Conservation (phyloP, 1,140 invertebrate species). For the Listronotus bonariensis region DNA sequence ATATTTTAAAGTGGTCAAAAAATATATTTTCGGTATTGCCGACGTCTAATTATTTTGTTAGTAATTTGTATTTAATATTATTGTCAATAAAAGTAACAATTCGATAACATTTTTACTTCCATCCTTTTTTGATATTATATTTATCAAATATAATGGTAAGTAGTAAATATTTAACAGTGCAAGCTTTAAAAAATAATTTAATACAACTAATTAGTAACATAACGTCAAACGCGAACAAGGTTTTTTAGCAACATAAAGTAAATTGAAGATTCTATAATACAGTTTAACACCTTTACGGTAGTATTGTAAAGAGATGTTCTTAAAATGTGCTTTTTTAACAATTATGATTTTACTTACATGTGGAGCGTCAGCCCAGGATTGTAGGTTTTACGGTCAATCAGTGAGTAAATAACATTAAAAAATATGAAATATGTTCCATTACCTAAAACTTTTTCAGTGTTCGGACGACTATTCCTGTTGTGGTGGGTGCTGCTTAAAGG, state of each 20-base stretch:
- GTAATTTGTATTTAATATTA: neutral
- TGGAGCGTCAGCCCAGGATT: slow-evolving; percentile 27
- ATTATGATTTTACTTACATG: neutral
- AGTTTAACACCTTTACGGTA: neutral
- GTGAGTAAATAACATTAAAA: slow-evolving; percentile 32
- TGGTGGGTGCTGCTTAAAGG: slow-evolving; percentile 55
- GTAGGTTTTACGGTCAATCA: slow-evolving; percentile 32
- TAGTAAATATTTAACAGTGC: neutral
- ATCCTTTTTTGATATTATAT: neutral
- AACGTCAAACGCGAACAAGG: slow-evolving; percentile 10
- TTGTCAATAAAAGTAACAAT: neutral
- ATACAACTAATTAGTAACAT: slow-evolving; percentile 21
- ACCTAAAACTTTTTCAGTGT: slow-evolving; percentile 49
- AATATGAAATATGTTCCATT: slow-evolving; percentile 19
- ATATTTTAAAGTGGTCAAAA: slow-evolving; percentile 7
- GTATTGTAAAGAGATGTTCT: neutral
- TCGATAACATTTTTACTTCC: too few relatives aligned
- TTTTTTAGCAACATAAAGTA: neutral
- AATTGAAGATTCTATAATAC: neutral
- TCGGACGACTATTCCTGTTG: slow-evolving; percentile 53
- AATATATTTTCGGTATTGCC: neutral
- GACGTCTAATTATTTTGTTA: neutral
- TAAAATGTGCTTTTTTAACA: neutral
- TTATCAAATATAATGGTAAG: neutral
- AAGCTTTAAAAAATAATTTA: slow-evolving; percentile 13